A percentile compares a stretch with the other conserved stretches of the same genome.
These are phyloP conservation scores for Melanostoma scalare DNA, from an alignment of 2,888 invertebrate species.

Conservation along the genomic window DNA sequence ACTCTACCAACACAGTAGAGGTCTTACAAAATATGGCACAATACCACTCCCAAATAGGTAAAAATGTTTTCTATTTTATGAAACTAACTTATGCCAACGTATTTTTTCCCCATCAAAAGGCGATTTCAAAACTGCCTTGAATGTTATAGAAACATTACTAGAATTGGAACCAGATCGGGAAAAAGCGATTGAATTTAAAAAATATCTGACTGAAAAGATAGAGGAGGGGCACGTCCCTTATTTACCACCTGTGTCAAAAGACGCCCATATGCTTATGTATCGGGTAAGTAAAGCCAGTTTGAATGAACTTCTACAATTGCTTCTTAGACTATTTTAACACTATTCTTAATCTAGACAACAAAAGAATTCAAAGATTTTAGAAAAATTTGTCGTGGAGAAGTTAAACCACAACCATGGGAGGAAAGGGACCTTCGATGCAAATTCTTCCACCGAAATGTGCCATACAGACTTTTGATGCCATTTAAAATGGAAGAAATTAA, in stretches of 20 bases:
- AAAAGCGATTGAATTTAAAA: conserved; percentile 91
- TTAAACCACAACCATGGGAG: conserved; percentile 43
- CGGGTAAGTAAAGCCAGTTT: no score
- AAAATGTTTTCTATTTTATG: neutral
- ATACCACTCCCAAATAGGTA: conserved; percentile 78
- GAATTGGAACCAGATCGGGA: conserved; percentile 89
- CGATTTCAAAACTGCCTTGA: conserved; percentile 91
- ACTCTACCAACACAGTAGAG: conserved; percentile 75
- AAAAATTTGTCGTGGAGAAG: conserved; percentile 78
- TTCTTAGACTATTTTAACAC: neutral
- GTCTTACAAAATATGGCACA: conserved; percentile 77
- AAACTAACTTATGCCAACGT: no score
- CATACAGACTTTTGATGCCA: conserved; percentile 76
- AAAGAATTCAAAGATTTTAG: conserved; percentile 82
- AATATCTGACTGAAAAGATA: conserved; percentile 92
- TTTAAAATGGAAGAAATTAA: conserved; percentile 83
- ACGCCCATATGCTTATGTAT: no score
- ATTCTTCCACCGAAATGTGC: conserved; percentile 61
- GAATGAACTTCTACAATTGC: neutral
- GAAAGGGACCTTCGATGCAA: conserved; percentile 75
- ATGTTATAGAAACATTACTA: conserved; percentile 92
- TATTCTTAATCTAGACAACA: conserved; percentile 44
- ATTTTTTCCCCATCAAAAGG: no score
- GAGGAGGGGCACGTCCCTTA: conserved; percentile 79
- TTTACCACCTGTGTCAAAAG: no score